Conservation (phyloP, 2,113 vertebrate species). For the Prionailurus bengalensis region DNA sequence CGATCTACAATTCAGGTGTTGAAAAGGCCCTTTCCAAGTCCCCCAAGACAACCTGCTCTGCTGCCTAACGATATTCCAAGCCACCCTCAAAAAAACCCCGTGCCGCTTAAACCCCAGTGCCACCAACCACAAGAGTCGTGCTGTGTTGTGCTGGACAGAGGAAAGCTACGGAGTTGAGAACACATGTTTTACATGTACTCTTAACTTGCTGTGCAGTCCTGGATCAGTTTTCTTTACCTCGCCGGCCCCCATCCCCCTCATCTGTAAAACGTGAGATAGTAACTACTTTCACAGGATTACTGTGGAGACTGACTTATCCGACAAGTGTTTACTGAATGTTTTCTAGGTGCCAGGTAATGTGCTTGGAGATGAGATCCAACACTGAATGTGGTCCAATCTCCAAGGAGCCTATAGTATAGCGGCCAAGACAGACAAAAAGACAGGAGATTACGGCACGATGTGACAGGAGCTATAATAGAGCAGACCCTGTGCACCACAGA, state of each 20-base stretch:
- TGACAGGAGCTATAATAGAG: not conserved
- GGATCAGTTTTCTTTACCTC: not conserved
- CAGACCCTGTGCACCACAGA: accelerated
- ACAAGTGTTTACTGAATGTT: not conserved
- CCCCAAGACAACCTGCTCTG: not conserved
- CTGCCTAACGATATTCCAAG: not conserved
- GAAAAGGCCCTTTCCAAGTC: not conserved
- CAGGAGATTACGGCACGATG: accelerated
- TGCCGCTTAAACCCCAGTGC: not conserved
- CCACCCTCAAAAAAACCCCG: not conserved
- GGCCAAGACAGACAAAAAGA: not conserved
- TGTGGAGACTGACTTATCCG: not conserved
- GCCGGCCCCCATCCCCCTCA: not conserved
- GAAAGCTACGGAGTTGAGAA: not conserved
- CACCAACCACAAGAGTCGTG: not conserved
- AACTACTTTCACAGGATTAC: not conserved
- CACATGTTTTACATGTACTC: not conserved
- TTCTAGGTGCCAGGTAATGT: not conserved
- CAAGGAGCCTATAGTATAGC: not conserved
- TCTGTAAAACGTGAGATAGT: not conserved
- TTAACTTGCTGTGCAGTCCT: not conserved
- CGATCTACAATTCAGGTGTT: not conserved
- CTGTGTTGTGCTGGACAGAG: not conserved
- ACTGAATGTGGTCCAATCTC: not conserved
- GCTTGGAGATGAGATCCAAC: not conserved